Conservation (phyloP, 1,140 invertebrate species). For the Trichogramma pretiosum region DNA sequence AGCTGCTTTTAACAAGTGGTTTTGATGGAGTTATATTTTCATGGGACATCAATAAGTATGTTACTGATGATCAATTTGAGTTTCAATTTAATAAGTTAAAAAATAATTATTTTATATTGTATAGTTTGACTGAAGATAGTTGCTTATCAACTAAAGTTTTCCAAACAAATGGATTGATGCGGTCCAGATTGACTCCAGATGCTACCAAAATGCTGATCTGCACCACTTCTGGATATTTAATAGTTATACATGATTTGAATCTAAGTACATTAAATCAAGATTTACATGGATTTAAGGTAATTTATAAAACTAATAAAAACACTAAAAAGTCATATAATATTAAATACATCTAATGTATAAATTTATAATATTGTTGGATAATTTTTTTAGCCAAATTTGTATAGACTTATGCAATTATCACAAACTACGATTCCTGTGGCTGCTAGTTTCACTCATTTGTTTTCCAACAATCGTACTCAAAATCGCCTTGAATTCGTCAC, state of each 20-base stretch:
- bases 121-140: conserved; percentile 64
- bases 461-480: conserved; percentile 59
- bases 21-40: conserved; percentile 90
- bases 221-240: conserved; percentile 79
- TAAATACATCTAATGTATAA: neutral
- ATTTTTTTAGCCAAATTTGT: conserved; percentile 70
- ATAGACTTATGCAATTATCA: conserved; percentile 79
- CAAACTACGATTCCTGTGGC: conserved; percentile 70
- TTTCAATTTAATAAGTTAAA: neutral
- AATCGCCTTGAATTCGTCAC: conserved; percentile 84
- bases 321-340: neutral
- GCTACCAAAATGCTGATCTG: conserved; percentile 81
- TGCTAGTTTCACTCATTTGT: conserved; percentile 71
- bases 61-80: neutral
- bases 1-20: conserved; percentile 79
- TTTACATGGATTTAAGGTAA: conserved; percentile 75
- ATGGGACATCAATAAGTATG: conserved; percentile 85
- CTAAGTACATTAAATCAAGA: conserved; percentile 69
- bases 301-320: conserved; percentile 6
- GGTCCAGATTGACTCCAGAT: conserved; percentile 77
- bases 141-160: conserved; percentile 75
- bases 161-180: conserved; percentile 74
- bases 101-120: conserved; percentile 14
- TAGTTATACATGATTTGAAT: conserved; percentile 83
- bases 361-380: conserved; percentile 10